A percentile compares a stretch with the other conserved stretches of the same genome.
Conservation (phyloP, 2,113 vertebrate genomes). For the Myotis davidii region DNA sequence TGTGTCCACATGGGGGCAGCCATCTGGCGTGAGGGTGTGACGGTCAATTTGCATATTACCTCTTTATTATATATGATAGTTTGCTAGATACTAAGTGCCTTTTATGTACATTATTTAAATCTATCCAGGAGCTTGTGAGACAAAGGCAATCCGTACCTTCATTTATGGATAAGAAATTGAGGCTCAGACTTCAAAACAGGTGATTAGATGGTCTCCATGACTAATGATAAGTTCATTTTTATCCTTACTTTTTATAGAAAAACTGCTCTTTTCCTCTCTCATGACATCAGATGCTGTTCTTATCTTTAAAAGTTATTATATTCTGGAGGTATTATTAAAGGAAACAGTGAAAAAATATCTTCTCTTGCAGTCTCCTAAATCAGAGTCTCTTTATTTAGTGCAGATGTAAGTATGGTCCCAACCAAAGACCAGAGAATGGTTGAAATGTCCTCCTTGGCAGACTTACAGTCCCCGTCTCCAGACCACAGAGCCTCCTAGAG, state of each 20-base stretch:
- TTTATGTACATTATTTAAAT: not conserved
- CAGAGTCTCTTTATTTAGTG: not conserved
- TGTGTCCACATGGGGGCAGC: too few species aligned
- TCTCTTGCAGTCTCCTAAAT: not conserved
- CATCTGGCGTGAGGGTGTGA: too few species aligned
- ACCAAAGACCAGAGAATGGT: not conserved
- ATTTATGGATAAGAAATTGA: not conserved
- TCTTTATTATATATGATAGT: not conserved
- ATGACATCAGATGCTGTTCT: not conserved
- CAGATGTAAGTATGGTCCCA: not conserved
- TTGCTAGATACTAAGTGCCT: not conserved
- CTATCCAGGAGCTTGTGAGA: not conserved
- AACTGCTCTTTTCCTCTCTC: not conserved
- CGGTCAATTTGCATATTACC: too few species aligned
- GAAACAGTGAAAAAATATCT: not conserved
- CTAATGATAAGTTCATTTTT: not conserved
- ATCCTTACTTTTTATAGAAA: slow-evolving; percentile 33
- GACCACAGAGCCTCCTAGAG: not conserved
- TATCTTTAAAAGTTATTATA: slow-evolving; percentile 52
- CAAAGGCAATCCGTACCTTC: not conserved
- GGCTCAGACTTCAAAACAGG: not conserved
- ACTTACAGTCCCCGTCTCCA: not conserved
- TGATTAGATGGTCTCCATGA: not conserved
- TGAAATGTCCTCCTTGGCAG: slow-evolving; percentile 5
- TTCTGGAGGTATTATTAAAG: slow-evolving; percentile 33